Conservation (phyloP, 2,113 vertebrate genomes). For the Salminus brasiliensis region DNA sequence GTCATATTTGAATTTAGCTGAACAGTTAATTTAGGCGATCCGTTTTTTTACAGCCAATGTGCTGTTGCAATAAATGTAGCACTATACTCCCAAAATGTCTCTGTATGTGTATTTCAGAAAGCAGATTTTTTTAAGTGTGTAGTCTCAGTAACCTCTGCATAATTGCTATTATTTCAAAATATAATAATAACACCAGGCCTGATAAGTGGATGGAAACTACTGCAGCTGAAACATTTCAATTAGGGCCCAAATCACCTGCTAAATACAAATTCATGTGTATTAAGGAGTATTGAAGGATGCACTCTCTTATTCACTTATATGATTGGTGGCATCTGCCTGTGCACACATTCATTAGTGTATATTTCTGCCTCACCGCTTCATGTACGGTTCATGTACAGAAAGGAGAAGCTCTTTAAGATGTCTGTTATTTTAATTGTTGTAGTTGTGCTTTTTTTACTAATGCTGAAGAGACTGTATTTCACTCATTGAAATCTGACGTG, state of each 20-base stretch:
- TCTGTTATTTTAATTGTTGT: not conserved
- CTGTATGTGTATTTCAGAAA: not conserved
- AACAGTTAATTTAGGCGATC: too few species aligned
- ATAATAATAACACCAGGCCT: not conserved
- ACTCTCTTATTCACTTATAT: not conserved
- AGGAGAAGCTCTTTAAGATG: not conserved
- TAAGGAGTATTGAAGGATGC: not conserved
- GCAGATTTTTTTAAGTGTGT: too few species aligned
- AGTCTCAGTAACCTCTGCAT: not conserved
- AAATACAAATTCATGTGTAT: not conserved
- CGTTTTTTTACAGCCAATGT: too few species aligned
- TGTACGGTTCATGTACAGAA: not conserved
- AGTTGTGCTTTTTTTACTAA: not conserved
- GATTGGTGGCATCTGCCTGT: not conserved
- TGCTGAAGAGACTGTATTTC: not conserved
- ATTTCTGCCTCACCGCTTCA: not conserved
- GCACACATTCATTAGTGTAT: too few species aligned
- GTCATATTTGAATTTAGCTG: too few species aligned
- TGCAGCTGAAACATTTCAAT: not conserved
- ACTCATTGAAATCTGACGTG: constrained; percentile 1
- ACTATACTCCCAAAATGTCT: not conserved
- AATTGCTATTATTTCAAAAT: not conserved
- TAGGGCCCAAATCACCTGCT: not conserved
- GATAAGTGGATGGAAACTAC: not conserved
- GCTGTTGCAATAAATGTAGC: not conserved